Evolutionary conservation across 2,888 invertebrate species (phyloP), one percentile per base, ranked within the genome.

Genomic region (Proisotoma minuta): DNA sequence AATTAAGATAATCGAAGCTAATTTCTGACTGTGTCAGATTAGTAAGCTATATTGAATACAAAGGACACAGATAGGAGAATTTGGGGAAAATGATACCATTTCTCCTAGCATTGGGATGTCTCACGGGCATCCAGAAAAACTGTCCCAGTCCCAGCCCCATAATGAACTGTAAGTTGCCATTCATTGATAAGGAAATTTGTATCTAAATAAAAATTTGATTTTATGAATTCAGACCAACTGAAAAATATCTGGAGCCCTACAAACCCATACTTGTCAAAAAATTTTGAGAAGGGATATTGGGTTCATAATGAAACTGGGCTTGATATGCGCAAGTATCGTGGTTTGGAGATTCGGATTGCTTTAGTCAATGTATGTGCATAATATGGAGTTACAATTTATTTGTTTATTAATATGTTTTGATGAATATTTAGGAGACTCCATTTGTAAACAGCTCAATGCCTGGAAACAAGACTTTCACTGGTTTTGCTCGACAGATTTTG

Each of bases 401-500:
- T 50, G 50, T 8, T 8, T 22, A 50, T 10, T 50, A 22, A 50
- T 47, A 18, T 47, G 10, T 57, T 48, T 28, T 12, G 15, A 10
- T n/a, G 26, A 5, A 15, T 24, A 40, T 5, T n/a, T 28, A 73
- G 73, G 72, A 73, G 59, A 61, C 70, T 0, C 73, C 73, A 3
- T 73, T 66, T 47, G 72, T 72, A 5, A 29, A 34, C 12, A 57
- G 62, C 12, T 59, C 52, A 12, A 20, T 49, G 18, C 26, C 2
- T 22, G 40, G 15, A 29, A 63, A 62, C 51, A 64, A 70, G 59
- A 63, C 53, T 20, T 58, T 72, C 20, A 57, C 74, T 1, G 91
- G 91, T 0, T 85, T 88, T 4, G 87, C 89, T 0, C 91, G 90
- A 75, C 80, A 83, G 57, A 77, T 91, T 57, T 77, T 91, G 10